phyloP scores from a whole-genome alignment of 1,140 invertebrate genomes.

The Araneus ventricosus region DNA sequence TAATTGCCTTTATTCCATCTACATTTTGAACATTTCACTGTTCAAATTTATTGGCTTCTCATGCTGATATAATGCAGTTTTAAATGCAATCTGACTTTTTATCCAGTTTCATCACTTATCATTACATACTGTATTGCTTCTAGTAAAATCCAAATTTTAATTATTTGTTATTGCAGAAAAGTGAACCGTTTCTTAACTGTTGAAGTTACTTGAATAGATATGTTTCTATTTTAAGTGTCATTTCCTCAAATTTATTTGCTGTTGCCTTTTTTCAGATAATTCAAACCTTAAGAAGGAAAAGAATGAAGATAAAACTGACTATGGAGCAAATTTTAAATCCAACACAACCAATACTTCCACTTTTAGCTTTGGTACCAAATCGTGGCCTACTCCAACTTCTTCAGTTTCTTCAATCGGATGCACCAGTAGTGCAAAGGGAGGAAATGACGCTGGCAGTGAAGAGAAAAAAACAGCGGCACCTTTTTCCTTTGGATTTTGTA shows the following conservation, averaged over 20 bases:
- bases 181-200: background rate
- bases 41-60: no score
- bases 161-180: no score
- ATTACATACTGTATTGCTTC: no score
- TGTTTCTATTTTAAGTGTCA: background rate
- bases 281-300: background rate
- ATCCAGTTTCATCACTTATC: no score
- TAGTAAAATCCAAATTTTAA: no score
- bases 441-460: background rate
- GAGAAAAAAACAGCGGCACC: background rate
- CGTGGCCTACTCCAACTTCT: slow-evolving; percentile 54
- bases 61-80: no score
- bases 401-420: slow-evolving; percentile 19
- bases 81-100: no score
- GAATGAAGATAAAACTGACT: slow-evolving; percentile 65
- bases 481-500: slow-evolving; percentile 43
- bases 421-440: slow-evolving; percentile 45
- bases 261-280: background rate
- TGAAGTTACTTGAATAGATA: background rate
- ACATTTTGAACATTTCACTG: no score
- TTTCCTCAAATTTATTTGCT: background rate
- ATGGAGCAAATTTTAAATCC: slow-evolving; percentile 67
- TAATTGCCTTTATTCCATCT: no score
- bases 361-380: slow-evolving; percentile 75
- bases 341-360: slow-evolving; percentile 72